Conservation (phyloP, 2,888 invertebrate genomes). For the Timema podura region DNA sequence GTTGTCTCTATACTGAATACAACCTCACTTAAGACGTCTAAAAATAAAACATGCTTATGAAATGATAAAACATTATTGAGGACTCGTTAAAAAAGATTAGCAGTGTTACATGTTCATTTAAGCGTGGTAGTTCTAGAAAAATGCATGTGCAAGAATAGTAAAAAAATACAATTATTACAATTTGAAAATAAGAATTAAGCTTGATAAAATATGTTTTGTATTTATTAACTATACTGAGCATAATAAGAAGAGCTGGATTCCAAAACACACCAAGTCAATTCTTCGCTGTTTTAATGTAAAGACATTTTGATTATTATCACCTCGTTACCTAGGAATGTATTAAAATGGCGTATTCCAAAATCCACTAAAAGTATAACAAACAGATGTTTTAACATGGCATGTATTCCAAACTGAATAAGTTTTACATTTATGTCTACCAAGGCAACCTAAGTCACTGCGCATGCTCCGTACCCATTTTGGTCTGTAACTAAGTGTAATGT, state of each 20-base stretch:
- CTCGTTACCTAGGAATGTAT: neutral
- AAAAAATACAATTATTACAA: too few relatives aligned
- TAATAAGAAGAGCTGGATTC: slow-evolving; percentile 6
- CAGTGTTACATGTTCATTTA: too few relatives aligned
- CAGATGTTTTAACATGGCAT: neutral
- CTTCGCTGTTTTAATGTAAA: neutral
- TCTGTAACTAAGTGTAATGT: neutral
- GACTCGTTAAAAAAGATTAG: too few relatives aligned
- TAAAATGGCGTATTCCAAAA: neutral
- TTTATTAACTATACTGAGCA: too few relatives aligned
- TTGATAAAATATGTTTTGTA: too few relatives aligned
- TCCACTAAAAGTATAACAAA: neutral
- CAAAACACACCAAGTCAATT: neutral
- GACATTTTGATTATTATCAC: neutral
- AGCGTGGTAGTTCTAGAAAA: too few relatives aligned
- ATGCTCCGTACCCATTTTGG: neutral
- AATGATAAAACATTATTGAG: too few relatives aligned
- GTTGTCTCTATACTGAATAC: too few relatives aligned
- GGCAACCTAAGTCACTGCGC: neutral
- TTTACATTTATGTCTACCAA: neutral
- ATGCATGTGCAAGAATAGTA: too few relatives aligned
- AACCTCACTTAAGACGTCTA: too few relatives aligned
- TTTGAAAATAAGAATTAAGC: too few relatives aligned
- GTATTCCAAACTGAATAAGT: neutral
- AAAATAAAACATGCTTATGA: too few relatives aligned